Percentiles rank a stretch among this genome's conserved stretches.
These are phyloP conservation scores for Eolophus roseicapilla DNA, from an alignment of 2,113 vertebrate species.

Conservation along the genomic window DNA sequence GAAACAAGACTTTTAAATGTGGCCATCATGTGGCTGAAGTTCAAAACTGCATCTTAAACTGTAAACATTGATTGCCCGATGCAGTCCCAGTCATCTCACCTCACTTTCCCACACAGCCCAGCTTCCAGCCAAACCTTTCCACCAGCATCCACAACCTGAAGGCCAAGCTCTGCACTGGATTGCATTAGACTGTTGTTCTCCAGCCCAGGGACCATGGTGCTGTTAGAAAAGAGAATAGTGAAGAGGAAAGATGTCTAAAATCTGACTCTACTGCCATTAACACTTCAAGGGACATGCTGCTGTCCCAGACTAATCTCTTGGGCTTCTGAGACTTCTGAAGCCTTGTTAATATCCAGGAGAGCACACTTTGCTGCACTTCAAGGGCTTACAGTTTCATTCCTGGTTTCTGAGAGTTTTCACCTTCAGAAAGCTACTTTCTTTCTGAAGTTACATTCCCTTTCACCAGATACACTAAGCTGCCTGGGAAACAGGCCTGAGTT, in stretches of 20 bases:
- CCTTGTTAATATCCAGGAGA: not conserved
- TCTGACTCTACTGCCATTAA: not conserved
- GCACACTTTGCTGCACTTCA: not conserved
- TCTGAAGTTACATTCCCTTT: not conserved
- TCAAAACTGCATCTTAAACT: slow-evolving; percentile 31
- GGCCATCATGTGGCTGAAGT: slow-evolving; percentile 56
- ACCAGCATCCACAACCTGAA: rapidly evolving
- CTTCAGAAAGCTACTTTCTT: not conserved
- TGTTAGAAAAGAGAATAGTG: not conserved
- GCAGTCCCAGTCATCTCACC: not conserved
- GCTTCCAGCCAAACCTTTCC: not conserved
- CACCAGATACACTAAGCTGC: not conserved
- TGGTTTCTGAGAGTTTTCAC: not conserved
- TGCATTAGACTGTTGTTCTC: not conserved
- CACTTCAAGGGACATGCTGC: not conserved
- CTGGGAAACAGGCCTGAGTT: not conserved
- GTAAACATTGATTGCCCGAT: rapidly evolving
- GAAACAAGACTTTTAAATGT: slow-evolving; percentile 18
- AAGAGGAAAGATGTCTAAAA: not conserved
- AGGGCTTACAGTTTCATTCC: not conserved
- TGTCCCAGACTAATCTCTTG: not conserved
- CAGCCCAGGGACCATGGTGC: rapidly evolving
- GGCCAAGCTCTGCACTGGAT: not conserved
- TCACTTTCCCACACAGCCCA: not conserved
- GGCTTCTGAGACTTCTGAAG: not conserved